Evolutionary conservation across 2,888 invertebrate species (phyloP).

Genomic region (Drosophila leonis): DNA sequence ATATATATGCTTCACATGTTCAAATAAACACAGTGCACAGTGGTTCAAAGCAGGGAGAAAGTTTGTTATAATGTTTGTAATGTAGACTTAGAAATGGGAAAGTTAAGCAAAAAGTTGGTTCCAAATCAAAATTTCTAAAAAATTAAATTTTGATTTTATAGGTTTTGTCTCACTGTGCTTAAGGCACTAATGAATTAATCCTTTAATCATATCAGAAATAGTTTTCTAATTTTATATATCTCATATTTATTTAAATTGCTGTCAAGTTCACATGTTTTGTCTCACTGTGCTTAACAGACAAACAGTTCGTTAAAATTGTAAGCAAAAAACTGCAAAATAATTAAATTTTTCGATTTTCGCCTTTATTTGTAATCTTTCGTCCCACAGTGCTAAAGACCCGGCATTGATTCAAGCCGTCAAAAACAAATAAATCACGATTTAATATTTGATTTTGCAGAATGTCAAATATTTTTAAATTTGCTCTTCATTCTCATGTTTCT

Average conservation of each 20-base stretch:
- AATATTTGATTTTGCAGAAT: neutral
- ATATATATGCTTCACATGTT: slow-evolving; percentile 36
- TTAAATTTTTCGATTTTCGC: neutral
- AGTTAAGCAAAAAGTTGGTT: neutral
- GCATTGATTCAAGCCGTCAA: neutral
- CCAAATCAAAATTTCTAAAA: neutral
- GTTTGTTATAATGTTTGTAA: neutral
- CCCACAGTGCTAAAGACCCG: neutral
- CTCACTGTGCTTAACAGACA: neutral
- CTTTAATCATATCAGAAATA: neutral
- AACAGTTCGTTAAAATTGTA: neutral
- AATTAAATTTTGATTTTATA: no score
- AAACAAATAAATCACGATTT: neutral
- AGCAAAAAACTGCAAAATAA: neutral
- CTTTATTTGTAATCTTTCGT: neutral
- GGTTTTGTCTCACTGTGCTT: no score
- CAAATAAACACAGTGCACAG: slow-evolving; percentile 27
- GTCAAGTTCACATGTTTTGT: no score
- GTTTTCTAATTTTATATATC: no score
- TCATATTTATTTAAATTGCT: no score
- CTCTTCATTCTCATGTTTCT: neutral
- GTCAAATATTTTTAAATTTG: neutral
- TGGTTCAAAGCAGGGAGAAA: neutral
- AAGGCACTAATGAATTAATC: no score
- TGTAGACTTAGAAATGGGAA: no score